Base-by-base conservation (phyloP, 2,113 vertebrate species). In the Callithrix jacchus region DNA sequence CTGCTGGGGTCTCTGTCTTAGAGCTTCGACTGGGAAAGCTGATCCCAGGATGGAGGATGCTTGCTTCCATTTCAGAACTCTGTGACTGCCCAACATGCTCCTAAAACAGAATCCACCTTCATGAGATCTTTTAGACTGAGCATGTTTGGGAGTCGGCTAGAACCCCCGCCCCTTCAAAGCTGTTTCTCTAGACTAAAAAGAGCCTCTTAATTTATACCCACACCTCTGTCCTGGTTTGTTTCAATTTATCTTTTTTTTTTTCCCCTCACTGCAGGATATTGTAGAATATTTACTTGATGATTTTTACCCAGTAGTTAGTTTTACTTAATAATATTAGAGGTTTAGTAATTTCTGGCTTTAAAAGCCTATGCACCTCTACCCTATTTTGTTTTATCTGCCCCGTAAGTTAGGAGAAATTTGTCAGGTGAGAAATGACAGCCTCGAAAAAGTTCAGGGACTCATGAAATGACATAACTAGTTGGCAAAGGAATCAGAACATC, bases 281-380 rank as follows among this genome's bases (percentile, higher is more conserved):
- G 4, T 52, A 89, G 23, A 23, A 64, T 61, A 89, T 96, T 87
- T 71, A 74, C 47, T 83, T 93, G 58, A 45, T 80, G n/a, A 73
- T 58, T 84, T 95, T 89, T 61, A 73, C 71, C 27, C 18, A 20
- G 10, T 47, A 56, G 23, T 93, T 95, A 76, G 49, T 96, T 97
- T 96, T 79, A 82, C 87, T 83, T 84, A 89, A 74, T 90, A 47
- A 82, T 89, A 23, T 87, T 92, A 42, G 12, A 95, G 52, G 9
- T 30, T 95, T 80, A 85, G 8, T 82, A 74, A 85, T 86, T 94
- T 94, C 37, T 61, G 13, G 9, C 42, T 91, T 88, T 74, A 35
- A 95, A 79, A 68, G 23, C 49, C 35, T 8, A 54, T 42, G 4
- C 4, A 32, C 20, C 27, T 68, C 27, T 68, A 42, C 13, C 5